These are phyloP conservation scores for Glareola pratincola DNA, from an alignment of 2,113 vertebrate species.

Conservation along the genomic window DNA sequence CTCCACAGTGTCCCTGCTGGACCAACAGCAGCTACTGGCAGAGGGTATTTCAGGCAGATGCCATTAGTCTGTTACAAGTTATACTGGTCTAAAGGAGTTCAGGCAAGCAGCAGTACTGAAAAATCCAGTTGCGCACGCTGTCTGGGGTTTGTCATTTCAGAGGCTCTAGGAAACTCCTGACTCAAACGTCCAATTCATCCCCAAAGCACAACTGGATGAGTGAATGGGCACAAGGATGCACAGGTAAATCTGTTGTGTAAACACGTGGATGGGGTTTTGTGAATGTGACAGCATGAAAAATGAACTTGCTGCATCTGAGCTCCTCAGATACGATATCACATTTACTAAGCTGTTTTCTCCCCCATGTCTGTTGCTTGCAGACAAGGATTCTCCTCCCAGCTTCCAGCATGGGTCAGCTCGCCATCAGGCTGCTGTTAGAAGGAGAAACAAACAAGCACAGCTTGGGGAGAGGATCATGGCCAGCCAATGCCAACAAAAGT, in stretches of 20 bases:
- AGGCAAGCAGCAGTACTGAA: not conserved
- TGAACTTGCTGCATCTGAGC: not conserved
- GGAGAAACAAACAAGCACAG: not conserved
- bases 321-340: not conserved
- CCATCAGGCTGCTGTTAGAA: not conserved
- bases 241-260: not conserved
- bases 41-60: not conserved
- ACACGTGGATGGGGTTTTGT: not conserved
- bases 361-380: not conserved
- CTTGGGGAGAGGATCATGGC: not conserved
- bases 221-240: not conserved
- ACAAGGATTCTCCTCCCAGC: not conserved
- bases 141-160: not conserved
- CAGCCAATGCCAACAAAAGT: not conserved
- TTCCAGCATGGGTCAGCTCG: not conserved
- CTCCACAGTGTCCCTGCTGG: not conserved
- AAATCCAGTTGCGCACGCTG: fast-evolving
- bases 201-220: not conserved
- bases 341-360: not conserved
- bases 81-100: not conserved
- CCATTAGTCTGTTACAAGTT: not conserved
- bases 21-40: not conserved
- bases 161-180: not conserved
- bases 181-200: not conserved
- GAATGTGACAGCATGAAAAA: not conserved